A percentile compares a stretch with the other conserved stretches of the same genome.
phyloP scores from a whole-genome alignment of 2,888 invertebrate genomes.

The Cerastis rubricosa region DNA sequence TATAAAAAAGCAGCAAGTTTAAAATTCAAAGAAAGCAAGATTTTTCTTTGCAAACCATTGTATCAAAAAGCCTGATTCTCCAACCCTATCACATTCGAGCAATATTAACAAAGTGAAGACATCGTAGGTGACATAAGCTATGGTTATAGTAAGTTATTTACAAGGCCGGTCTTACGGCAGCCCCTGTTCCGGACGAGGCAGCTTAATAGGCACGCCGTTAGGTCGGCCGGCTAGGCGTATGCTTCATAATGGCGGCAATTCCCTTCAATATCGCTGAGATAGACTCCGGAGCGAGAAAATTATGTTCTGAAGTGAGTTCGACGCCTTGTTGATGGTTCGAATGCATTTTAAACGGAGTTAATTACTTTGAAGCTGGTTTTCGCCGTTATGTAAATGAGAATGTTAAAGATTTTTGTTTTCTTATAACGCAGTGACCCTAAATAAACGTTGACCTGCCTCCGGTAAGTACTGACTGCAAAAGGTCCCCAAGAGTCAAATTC shows the following conservation, averaged over 20 bases:
- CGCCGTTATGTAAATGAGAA: constrained; percentile 4
- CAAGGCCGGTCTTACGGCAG: constrained; percentile 40
- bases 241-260: constrained; percentile 47
- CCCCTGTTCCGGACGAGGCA: constrained; percentile 13
- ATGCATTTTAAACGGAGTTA: constrained; percentile 19
- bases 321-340: constrained; percentile 5
- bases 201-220: constrained; percentile 50
- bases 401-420: constrained; percentile 14
- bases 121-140: constrained; percentile 38
- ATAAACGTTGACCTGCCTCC: constrained; percentile 15
- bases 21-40: not conserved
- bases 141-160: constrained; percentile 54
- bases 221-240: constrained; percentile 37
- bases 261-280: constrained; percentile 49
- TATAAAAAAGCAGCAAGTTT: not conserved
- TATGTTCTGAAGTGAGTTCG: constrained; percentile 32
- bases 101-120: constrained; percentile 33
- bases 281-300: constrained; percentile 32
- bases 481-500: constrained; percentile 27
- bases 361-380: not conserved
- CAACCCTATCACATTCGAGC: not conserved
- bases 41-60: not conserved
- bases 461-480: constrained; percentile 13
- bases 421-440: not conserved
- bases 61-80: not conserved